Conservation (phyloP, 1,140 invertebrate species). For the Drosophila grimshawi region DNA sequence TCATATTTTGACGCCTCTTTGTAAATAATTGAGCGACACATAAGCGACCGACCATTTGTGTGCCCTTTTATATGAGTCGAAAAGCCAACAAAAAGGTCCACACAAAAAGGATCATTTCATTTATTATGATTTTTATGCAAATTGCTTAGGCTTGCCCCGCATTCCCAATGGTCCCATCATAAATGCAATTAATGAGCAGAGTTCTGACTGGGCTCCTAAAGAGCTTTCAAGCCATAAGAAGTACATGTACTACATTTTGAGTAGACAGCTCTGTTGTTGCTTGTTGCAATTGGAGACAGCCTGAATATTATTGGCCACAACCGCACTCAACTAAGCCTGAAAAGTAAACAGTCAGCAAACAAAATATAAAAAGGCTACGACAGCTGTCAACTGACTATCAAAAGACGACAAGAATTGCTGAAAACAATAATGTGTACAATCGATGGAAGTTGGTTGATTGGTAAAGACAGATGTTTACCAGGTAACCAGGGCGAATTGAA, state of each 20-base stretch:
- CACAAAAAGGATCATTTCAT: conserved; percentile 75
- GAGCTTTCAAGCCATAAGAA: conserved; percentile 24
- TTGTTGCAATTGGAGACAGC: conserved; percentile 54
- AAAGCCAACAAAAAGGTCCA: conserved; percentile 34
- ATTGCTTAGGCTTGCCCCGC: conserved; percentile 30
- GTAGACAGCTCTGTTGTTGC: conserved; percentile 16
- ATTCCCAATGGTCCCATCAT: conserved; percentile 35
- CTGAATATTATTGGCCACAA: conserved; percentile 44
- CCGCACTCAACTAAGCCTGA: conserved; percentile 21
- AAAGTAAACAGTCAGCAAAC: conserved; percentile 1
- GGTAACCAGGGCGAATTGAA: not conserved
- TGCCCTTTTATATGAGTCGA: conserved; percentile 48
- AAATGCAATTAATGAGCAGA: conserved; percentile 56
- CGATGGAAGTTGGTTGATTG: conserved; percentile 6
- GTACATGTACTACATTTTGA: conserved; percentile 4
- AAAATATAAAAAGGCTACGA: conserved; percentile 9
- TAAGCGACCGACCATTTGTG: conserved; percentile 61
- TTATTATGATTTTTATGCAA: conserved; percentile 76
- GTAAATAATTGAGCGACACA: conserved; percentile 69
- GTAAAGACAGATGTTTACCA: not conserved
- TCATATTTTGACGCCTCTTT: conserved; percentile 33
- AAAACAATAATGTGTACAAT: not conserved
- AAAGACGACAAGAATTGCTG: conserved; percentile 4
- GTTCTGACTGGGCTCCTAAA: conserved; percentile 3
- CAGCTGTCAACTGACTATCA: conserved; percentile 20